A percentile compares a stretch with the other conserved stretches of the same genome.
These are phyloP conservation scores for Cinclus mexicanus DNA, from an alignment of 2,113 vertebrate genomes.

Conservation along the genomic window DNA sequence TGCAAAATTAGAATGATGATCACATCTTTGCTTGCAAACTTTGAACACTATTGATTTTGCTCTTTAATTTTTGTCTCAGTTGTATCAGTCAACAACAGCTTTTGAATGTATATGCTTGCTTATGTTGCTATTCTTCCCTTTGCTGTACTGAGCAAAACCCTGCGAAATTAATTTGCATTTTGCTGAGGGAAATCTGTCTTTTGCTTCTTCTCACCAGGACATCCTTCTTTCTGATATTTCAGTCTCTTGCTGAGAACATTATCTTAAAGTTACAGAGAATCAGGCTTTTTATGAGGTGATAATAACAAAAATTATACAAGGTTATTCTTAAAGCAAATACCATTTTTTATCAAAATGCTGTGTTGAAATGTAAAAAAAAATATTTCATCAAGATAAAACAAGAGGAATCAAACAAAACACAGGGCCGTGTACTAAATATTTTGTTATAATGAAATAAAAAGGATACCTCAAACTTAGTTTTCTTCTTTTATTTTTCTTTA, in stretches of 20 bases:
- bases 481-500: not conserved
- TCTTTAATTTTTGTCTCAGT: not conserved
- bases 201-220: slow-evolving; percentile 17
- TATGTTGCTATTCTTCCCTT: slow-evolving; percentile 43
- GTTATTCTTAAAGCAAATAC: not conserved
- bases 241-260: slow-evolving; percentile 24
- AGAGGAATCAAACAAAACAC: not conserved
- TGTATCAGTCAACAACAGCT: not conserved
- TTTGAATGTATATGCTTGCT: not conserved
- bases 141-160: slow-evolving; percentile 17
- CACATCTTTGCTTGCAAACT: not conserved
- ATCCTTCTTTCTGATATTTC: slow-evolving; percentile 50
- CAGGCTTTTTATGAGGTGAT: not conserved
- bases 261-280: slow-evolving; percentile 36
- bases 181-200: slow-evolving; percentile 10
- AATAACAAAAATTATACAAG: not conserved
- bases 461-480: not conserved
- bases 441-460: not conserved
- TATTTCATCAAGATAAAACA: not conserved
- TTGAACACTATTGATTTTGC: not conserved
- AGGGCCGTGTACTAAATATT: not conserved
- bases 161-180: slow-evolving; percentile 32
- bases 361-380: not conserved
- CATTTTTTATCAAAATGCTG: slow-evolving; percentile 18
- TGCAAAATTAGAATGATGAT: not conserved